phyloP scores from a whole-genome alignment of 2,797 vertebrate genomes.

The Fundulus diaphanus region DNA sequence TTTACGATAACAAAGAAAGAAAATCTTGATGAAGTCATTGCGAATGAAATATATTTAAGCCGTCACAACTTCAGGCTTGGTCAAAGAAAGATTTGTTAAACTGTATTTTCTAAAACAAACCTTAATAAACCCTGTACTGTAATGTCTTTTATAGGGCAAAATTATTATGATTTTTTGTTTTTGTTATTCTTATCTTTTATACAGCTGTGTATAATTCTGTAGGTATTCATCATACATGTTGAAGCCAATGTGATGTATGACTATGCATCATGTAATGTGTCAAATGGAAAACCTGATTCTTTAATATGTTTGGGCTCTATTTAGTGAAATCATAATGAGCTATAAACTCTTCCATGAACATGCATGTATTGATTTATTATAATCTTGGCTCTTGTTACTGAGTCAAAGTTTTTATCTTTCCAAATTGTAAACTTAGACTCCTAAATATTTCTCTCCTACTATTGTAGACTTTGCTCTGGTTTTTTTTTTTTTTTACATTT shows the following conservation, averaged over 20 bases:
- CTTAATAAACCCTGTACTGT: background rate
- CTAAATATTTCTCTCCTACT: background rate
- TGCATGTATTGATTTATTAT: background rate
- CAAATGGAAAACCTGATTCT: background rate
- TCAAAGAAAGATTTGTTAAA: background rate
- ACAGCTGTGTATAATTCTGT: too few species aligned
- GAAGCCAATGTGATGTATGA: background rate
- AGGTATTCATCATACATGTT: background rate
- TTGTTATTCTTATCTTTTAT: too few species aligned
- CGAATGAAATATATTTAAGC: background rate
- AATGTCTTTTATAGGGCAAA: background rate
- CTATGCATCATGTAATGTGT: background rate
- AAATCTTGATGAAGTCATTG: background rate
- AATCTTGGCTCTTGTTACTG: background rate
- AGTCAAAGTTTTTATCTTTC: background rate
- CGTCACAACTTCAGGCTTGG: background rate
- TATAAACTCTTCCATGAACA: background rate
- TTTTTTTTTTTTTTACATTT: background rate
- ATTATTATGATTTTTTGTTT: too few species aligned
- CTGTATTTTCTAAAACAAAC: too few species aligned
- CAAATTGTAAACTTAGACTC: background rate
- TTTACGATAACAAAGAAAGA: background rate
- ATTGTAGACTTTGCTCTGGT: background rate
- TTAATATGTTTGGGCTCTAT: background rate
- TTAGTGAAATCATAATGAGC: background rate